Evolutionary conservation across 2,888 invertebrate species (phyloP), one percentile per base, ranked within the genome.

Genomic region (Pheosia gnoma): DNA sequence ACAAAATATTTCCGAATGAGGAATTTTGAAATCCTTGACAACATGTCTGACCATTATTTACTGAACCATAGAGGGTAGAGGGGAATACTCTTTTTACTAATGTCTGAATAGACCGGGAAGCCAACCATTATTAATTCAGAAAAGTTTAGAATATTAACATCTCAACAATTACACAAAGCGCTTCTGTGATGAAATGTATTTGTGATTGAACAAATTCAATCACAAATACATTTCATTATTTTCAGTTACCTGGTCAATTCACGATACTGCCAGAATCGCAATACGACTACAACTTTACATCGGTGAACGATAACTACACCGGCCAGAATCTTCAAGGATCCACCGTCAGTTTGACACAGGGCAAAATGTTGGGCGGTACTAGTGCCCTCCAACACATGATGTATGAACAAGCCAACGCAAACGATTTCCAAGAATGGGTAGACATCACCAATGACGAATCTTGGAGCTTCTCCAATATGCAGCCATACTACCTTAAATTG

Each of bases 391-490:
- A 66, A 11, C 66, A 67, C 4, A 60, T 67, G 63, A 63, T 60
- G 58, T 60, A 67, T 9, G 56, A 60, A 1, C 56, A 59, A 4
- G 59, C 65, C 0, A 58, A 66, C 10, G 66, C 60, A 5, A 45
- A 52, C n/a, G 67, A 67, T n/a, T 60, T 57, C 38, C 54, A 67
- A 25, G 6, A 51, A 4, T 66, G 66, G 67, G 67, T 63, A n/a
- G 11, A 10, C 3, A 41, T 60, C 4, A 0, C 56, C 8, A 51
- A 45, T 4, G 66, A 66, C 38, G 8, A 41, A 0, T 60, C 58
- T 36, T 67, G 66, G 67, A 57, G 57, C 7, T 63, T 57, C 8
- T 9, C 57, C 8, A 57, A 63, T 9, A 55, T 53, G 51, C 63
- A 56, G 4, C 25, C 59, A 8, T 66, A 66, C 47, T 59, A 66